Base-by-base conservation (phyloP, 2,113 vertebrate species). In the Triplophysa rosa region DNA sequence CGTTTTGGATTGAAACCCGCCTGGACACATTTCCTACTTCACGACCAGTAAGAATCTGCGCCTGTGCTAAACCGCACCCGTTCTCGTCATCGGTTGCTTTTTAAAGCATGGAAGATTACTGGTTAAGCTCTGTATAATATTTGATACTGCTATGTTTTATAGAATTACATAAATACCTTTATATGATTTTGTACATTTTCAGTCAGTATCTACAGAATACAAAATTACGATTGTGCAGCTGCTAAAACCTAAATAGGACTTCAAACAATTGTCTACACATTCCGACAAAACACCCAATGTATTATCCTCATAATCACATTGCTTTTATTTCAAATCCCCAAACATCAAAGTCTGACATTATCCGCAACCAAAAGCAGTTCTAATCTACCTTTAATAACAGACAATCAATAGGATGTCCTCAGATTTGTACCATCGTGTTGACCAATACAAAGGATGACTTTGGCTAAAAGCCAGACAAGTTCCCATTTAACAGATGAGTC, bases 401-500 rank as follows among this genome's bases (percentile, higher is more conserved):
- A 24, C 59, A 63, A 59, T 21, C 58, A 16, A 63, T 52, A 52
- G 23, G 14, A 61, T 63, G 79, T 64, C 17, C 21, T 12, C 23
- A 83, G 63, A 67, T 37, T 16, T 11, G 14, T 52, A 40, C 54
- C 37, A 56, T 8, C 79, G 58, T 63, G 17, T 62, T 68, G 37
- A 33, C 29, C 61, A 54, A 68, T 74, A 40, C 56, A 54, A 67
- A 76, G 81, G 17, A 85, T 58, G 17, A 79, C 82, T 88, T 88
- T 86, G 88, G 87, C 85, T 81, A 67, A 40, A 80, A 81, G 88
- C 87, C 90, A 84, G 88, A 80, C 78, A 81, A 85, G 84, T 86
- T 84, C 83, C 87, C 80, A 89, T 91, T 89, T 88, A 90, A 86
- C 83, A 89, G 86, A 92, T 90, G 89, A 92, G 86, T 83, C 77